Conservation (phyloP, 2,888 invertebrate species). For the Tetanocera ferruginea region DNA sequence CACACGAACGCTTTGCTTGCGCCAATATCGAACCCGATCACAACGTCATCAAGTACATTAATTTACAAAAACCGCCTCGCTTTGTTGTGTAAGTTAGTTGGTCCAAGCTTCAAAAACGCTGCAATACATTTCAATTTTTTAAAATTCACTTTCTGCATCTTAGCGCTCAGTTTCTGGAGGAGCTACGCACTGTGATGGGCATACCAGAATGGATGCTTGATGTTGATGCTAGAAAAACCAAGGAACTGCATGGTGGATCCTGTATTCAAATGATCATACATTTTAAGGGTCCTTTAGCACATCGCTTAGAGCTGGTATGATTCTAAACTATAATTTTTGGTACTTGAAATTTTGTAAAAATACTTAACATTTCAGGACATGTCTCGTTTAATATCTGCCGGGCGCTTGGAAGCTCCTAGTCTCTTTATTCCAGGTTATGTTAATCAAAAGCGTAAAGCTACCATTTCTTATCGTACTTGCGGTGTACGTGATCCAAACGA, state of each 20-base stretch:
- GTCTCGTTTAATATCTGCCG: slow-evolving; percentile 79
- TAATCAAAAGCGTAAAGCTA: slow-evolving; percentile 78
- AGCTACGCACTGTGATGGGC: slow-evolving; percentile 84
- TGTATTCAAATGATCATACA: slow-evolving; percentile 90
- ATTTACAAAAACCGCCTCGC: slow-evolving; percentile 87
- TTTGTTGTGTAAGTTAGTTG: slow-evolving; percentile 84
- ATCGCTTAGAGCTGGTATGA: slow-evolving; percentile 80
- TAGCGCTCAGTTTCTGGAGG: slow-evolving; percentile 87
- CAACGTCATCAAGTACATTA: slow-evolving; percentile 90
- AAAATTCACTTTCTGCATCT: slow-evolving; percentile 43
- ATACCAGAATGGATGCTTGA: slow-evolving; percentile 92
- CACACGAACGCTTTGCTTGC: slow-evolving; percentile 83
- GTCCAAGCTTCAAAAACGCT: neutral
- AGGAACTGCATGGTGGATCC: slow-evolving; percentile 80
- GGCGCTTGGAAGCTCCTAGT: slow-evolving; percentile 81
- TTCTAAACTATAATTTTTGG: neutral
- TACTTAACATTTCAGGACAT: slow-evolving; percentile 72
- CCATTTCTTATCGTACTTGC: slow-evolving; percentile 82
- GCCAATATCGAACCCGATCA: slow-evolving; percentile 93
- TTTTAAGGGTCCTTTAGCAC: slow-evolving; percentile 87
- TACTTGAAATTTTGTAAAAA: neutral
- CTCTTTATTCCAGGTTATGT: slow-evolving; percentile 84
- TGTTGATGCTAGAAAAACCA: slow-evolving; percentile 85
- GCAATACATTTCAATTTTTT: neutral
- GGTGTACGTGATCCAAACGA: slow-evolving; percentile 83